Evolutionary conservation across 1,140 invertebrate genomes (phyloP), one percentile per base, ranked within the genome.

Genomic region (Drosophila malerkotliana): DNA sequence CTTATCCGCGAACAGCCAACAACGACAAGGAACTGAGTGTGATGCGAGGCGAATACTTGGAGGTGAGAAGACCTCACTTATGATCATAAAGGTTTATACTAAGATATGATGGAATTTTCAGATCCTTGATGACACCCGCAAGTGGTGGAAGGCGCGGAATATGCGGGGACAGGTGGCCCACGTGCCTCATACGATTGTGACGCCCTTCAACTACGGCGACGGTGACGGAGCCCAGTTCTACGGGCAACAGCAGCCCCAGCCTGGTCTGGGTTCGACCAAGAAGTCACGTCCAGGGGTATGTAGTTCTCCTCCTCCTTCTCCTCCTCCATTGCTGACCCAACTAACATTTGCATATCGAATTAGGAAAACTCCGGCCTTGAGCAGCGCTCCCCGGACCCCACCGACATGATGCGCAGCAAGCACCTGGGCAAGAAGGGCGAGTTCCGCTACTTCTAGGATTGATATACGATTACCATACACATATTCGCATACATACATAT

Each of bases 61-160:
- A 99, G 94, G 97, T 98, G 91, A 84, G 91, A 12, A 24, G 9
- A 24, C 18, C 15, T 9, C 21, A 12, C 0, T 1, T 44, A 44
- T 10, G 14, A 44, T 8, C 0, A 0, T 21, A 10, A 3, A 28
- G 26, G 5, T 1, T 3, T 2, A 2, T 45, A 2, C 7, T 45
- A 8, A 12, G 4, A 8, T 21, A 1, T 4, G n/a, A 5, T 7
- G 10, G 12, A 0, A 5, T 15, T 1, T 4, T 2, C 10, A 98
- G 96, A 95, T 99, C 41, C 92, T 99, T 51, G 98, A 99, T 91
- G 97, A 98, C 92, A 96, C 95, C 39, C 94, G 98, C 73, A 99
- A 99, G 92, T 99, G 98, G 98, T 99, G 98, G 98, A 98, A 98
- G 93, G 97, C 98, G 66, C 94, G 97, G 61, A 99, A 99, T 92